Percentiles rank a stretch among this genome's conserved stretches.
phyloP scores from a whole-genome alignment of 2,797 vertebrate species.

The Harpagifer antarcticus region DNA sequence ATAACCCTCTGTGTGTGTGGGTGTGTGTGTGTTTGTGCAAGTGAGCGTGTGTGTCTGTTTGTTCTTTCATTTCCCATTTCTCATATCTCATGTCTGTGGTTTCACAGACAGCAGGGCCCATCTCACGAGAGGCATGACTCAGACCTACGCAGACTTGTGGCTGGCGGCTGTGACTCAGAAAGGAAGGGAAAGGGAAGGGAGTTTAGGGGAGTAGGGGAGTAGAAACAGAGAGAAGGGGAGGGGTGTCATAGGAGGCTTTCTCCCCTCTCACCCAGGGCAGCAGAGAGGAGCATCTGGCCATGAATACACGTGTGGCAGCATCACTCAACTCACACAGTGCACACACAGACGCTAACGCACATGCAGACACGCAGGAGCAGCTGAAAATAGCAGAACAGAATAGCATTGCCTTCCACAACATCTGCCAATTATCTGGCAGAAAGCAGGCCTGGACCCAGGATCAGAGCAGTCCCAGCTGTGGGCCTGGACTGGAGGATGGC shows the following conservation, averaged over 20 bases:
- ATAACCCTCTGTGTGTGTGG: slow-evolving; percentile 21
- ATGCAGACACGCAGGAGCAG: slow-evolving; percentile 60
- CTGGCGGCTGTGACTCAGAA: slow-evolving; percentile 81
- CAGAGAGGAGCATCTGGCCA: slow-evolving; percentile 80
- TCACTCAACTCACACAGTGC: slow-evolving; percentile 57
- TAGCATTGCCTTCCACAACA: slow-evolving; percentile 71
- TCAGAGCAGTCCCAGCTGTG: slow-evolving; percentile 81
- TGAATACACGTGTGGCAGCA: slow-evolving; percentile 73
- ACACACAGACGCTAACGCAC: slow-evolving; percentile 31
- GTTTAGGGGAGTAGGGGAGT: background rate
- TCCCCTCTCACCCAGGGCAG: slow-evolving; percentile 53
- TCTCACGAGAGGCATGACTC: slow-evolving; percentile 83
- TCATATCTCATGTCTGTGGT: slow-evolving; percentile 77
- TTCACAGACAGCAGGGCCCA: slow-evolving; percentile 76
- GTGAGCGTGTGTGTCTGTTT: slow-evolving; percentile 61
- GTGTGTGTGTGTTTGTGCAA: slow-evolving; percentile 42
- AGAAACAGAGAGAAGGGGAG: slow-evolving; percentile 44
- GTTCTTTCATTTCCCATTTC: slow-evolving; percentile 77
- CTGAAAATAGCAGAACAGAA: slow-evolving; percentile 78
- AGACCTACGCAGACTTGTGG: slow-evolving; percentile 80
- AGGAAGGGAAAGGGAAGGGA: slow-evolving; percentile 50
- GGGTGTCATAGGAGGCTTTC: slow-evolving; percentile 63
- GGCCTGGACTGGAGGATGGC: slow-evolving; percentile 66
- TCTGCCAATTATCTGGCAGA: slow-evolving; percentile 84
- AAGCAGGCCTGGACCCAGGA: slow-evolving; percentile 70